phyloP scores from a whole-genome alignment of 2,113 vertebrate genomes.

The Calidris pugnax region DNA sequence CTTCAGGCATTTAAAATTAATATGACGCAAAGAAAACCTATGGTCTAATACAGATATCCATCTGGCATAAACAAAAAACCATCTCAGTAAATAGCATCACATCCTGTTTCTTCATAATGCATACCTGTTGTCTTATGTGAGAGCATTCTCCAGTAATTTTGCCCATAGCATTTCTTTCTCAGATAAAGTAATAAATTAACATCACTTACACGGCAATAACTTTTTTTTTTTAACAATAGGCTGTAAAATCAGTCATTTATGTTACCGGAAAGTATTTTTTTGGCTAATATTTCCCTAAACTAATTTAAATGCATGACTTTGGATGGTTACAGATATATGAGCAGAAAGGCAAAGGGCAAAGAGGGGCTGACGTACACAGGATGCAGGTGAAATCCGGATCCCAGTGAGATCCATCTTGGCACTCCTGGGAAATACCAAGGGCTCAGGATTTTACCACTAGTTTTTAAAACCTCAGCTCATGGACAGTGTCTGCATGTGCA shows the following conservation, averaged over 20 bases:
- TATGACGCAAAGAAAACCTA: neutral
- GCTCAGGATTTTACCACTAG: neutral
- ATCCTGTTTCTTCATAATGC: conserved; percentile 11
- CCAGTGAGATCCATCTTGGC: neutral
- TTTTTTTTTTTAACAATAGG: neutral
- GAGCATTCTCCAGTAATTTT: neutral
- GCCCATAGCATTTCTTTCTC: conserved; percentile 11
- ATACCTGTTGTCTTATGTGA: neutral
- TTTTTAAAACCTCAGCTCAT: neutral
- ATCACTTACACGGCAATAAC: neutral
- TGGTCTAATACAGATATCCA: neutral
- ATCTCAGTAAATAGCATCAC: neutral
- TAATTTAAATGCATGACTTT: conserved; percentile 39
- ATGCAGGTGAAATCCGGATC: conserved; percentile 23
- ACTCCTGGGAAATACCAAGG: neutral
- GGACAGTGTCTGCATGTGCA: neutral
- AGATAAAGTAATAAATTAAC: conserved; percentile 10
- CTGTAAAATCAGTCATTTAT: conserved; percentile 18
- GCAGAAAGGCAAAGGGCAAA: conserved; percentile 13
- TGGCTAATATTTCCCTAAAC: conserved; percentile 59
- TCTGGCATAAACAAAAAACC: neutral
- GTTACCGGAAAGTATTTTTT: conserved; percentile 28
- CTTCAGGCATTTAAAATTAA: neutral
- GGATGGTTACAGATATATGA: neutral
- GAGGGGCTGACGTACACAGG: neutral